Evolutionary conservation across 2,888 invertebrate genomes (phyloP).

Genomic region (Agonopterix heracliana): DNA sequence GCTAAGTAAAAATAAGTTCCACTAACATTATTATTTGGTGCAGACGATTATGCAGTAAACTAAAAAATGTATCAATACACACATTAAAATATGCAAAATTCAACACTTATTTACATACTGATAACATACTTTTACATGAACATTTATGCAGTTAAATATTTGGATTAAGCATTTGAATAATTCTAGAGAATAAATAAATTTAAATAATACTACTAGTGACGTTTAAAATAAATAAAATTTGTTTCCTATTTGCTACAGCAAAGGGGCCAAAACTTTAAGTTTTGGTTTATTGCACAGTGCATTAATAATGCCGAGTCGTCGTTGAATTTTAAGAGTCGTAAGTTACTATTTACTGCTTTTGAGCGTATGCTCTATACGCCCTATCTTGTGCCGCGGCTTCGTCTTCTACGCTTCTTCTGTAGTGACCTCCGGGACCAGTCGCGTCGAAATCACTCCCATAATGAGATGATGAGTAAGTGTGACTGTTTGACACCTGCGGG

Average conservation of each 20-base stretch:
- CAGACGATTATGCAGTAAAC: constrained; percentile 26
- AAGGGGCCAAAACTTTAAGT: constrained; percentile 29
- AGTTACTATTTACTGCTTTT: constrained; percentile 46
- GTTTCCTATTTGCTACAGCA: constrained; percentile 32
- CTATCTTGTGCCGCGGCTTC: constrained; percentile 79
- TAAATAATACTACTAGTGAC: constrained; percentile 25
- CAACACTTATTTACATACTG: constrained; percentile 32
- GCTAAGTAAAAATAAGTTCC: constrained; percentile 5
- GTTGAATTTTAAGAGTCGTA: constrained; percentile 63
- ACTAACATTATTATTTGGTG: constrained; percentile 40
- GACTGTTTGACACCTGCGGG: constrained; percentile 87
- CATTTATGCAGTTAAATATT: constrained; percentile 22
- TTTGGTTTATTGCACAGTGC: constrained; percentile 17
- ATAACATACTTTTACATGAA: constrained; percentile 19
- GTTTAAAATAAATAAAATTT: constrained; percentile 26
- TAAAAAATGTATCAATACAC: constrained; percentile 24
- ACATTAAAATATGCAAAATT: constrained; percentile 24
- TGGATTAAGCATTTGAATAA: constrained; percentile 20
- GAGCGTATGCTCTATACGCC: constrained; percentile 76
- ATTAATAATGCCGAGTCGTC: constrained; percentile 38
- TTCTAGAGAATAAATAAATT: constrained; percentile 22
- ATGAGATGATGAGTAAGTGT: constrained; percentile 83
- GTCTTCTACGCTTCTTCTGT: constrained; percentile 76
- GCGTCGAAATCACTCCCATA: constrained; percentile 79
- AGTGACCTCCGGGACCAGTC: constrained; percentile 76